Evolutionary conservation across 2,797 vertebrate genomes (phyloP), one percentile per base, ranked within the genome.

Genomic region (Chloroceryle amazona): DNA sequence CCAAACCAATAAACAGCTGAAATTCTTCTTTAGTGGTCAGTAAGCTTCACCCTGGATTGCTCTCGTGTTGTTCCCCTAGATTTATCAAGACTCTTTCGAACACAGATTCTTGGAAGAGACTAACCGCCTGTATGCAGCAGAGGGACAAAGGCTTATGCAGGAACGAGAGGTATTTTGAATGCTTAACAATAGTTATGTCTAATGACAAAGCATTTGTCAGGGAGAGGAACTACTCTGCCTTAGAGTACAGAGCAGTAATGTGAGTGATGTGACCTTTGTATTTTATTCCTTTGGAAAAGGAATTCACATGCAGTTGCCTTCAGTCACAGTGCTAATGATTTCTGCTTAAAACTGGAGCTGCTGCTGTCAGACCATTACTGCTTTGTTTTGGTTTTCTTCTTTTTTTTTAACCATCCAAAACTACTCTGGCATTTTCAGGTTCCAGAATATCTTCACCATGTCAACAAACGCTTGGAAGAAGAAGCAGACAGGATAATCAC

Each of bases 21-120:
- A 23, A 31, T 60, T 81, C 52, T 72, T 67, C 20, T 13, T 31
- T 31, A 73, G 46, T 60, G 23, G 62, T 81, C 55, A 39, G 25
- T 72, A 78, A 91, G 61, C 33, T 76, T 96, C 63, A 89, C 20
- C 54, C 9, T 63, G 52, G 6, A 18, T 57, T 81, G 35, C 79
- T 96, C 3, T 91, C 39, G 3, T 96, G 46, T 90, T 91, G 23
- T 83, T 46, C 51, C 44, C 97, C 39, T 92, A 99, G 99, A 99
- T 99, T 98, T 99, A 99, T 98, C 99, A 99, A 97, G 99, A 99
- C 97, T 99, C 99, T 87, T 99, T 99, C 73, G 99, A 99, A 96
- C 99, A 99, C 46, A 98, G 99, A 90, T 99, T 99, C 98, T 97
- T 99, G 98, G 99, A 99, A 98, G 99, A 99, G 98, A 99, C 99